Evolutionary conservation across 2,113 vertebrate genomes (phyloP).

Genomic region (Daphoenositta chrysoptera): DNA sequence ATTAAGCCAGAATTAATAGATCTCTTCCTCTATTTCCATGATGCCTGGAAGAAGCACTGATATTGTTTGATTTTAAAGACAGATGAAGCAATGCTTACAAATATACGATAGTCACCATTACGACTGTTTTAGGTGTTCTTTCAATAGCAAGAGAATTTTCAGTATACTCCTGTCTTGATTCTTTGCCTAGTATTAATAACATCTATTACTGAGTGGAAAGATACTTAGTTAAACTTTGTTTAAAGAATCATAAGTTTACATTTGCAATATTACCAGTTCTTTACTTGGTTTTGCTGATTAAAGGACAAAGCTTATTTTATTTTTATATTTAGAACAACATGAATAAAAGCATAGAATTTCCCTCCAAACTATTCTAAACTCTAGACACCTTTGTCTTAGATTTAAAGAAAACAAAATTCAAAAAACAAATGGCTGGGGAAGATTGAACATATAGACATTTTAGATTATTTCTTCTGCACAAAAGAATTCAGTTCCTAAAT

Average conservation of each 20-base stretch:
- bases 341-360: not conserved
- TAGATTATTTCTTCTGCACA: not conserved
- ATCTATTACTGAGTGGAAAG: not conserved
- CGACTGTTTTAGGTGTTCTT: not conserved
- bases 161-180: not conserved
- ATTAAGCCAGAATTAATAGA: not conserved
- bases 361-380: not conserved
- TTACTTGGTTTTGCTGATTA: not conserved
- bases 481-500: not conserved
- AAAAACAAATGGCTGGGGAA: rapidly evolving
- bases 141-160: not conserved
- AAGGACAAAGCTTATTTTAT: not conserved
- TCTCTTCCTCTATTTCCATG: not conserved
- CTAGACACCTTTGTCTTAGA: not conserved
- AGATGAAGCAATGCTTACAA: not conserved
- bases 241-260: not conserved
- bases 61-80: not conserved
- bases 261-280: not conserved
- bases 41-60: not conserved
- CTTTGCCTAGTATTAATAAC: not conserved
- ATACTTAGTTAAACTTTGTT: not conserved
- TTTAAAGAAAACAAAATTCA: not conserved
- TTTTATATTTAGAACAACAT: not conserved
- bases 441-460: not conserved
- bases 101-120: not conserved